Base-by-base conservation (phyloP, 2,888 invertebrate genomes). In the Campoplex capitator region DNA sequence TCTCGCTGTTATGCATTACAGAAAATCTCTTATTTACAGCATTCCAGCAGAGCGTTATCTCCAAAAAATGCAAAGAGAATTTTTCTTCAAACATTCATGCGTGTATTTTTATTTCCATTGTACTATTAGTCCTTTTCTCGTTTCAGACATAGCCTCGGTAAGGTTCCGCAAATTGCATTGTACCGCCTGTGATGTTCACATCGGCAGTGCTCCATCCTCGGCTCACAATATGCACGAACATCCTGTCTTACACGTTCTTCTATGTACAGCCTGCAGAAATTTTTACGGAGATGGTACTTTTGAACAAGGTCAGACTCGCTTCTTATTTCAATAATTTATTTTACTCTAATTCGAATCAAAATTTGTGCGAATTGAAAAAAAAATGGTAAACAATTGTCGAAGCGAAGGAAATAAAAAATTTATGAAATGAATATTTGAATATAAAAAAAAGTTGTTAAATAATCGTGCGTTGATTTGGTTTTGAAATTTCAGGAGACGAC, bases 281-380 rank as follows among this genome's bases (percentile, higher is more conserved):
- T 97, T 97, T 93, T 97, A 97, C 92, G 97, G 97, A 78, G 97
- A 97, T 93, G 97, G 97, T 7, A 97, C 97, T 90, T 97, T 97
- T 93, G 97, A 97, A 85, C 97, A 97, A 94, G 97, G 94, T 94
- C 90, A 83, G 45, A 11, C 1, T 68, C 3, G 0, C 11, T n/a
- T 68, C 11, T n/a, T 8, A 23, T 62, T 62, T 28, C 3, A n/a
- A n/a, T 32, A 42, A 42, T n/a, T 68, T 9, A 11, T 67, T 67
- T 42, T n/a, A 16, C 2, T 38, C 38, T n/a, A n/a, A 68, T 42
- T 9, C 8, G 38, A 42, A n/a, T 42, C 18, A 2, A 35, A 3
- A 56, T 56, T 38, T 23, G 23, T 23, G 23, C 23, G 23, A 23
- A 0, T 23, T 23, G 23, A 23, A 23, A 23, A 23, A 23, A 23